Conservation (phyloP, 2,888 invertebrate species). For the Dicyrtoma fusca region DNA sequence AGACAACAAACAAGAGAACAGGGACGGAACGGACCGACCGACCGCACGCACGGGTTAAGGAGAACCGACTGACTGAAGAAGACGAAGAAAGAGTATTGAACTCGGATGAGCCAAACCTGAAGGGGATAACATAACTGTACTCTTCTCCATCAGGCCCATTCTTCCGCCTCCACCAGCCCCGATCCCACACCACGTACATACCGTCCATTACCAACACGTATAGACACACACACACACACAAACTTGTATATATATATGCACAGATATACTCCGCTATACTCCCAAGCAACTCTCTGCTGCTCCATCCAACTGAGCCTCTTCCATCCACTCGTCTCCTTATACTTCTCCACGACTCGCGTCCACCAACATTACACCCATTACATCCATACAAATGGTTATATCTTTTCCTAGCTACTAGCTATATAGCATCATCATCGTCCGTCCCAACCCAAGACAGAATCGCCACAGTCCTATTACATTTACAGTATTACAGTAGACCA, state of each 20-base stretch:
- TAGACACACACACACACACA: too few species aligned
- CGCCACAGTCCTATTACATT: too few species aligned
- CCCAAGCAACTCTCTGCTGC: too few species aligned
- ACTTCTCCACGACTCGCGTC: too few species aligned
- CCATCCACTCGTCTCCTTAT: too few species aligned
- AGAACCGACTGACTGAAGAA: conserved; percentile 45
- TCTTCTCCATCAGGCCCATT: conserved; percentile 36
- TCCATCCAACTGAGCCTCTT: too few species aligned
- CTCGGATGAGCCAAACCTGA: conserved; percentile 46
- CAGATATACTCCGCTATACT: background rate
- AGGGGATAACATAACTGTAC: conserved; percentile 47
- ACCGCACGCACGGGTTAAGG: conserved; percentile 43
- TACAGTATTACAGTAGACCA: too few species aligned
- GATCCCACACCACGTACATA: conserved; percentile 9
- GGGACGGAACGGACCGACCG: conserved; percentile 19
- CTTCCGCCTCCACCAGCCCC: conserved; percentile 25
- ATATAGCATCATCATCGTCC: too few species aligned
- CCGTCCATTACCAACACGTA: background rate
- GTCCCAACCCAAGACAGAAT: too few species aligned
- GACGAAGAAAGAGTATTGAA: conserved; percentile 47
- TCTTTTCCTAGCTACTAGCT: too few species aligned
- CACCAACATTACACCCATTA: too few species aligned
- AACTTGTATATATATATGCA: background rate
- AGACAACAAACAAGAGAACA: conserved; percentile 20
- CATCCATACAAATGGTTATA: too few species aligned